Percentiles rank a stretch among this genome's conserved stretches.
phyloP scores from a whole-genome alignment of 1,140 invertebrate genomes.

The Carcinoscorpius rotundicauda region DNA sequence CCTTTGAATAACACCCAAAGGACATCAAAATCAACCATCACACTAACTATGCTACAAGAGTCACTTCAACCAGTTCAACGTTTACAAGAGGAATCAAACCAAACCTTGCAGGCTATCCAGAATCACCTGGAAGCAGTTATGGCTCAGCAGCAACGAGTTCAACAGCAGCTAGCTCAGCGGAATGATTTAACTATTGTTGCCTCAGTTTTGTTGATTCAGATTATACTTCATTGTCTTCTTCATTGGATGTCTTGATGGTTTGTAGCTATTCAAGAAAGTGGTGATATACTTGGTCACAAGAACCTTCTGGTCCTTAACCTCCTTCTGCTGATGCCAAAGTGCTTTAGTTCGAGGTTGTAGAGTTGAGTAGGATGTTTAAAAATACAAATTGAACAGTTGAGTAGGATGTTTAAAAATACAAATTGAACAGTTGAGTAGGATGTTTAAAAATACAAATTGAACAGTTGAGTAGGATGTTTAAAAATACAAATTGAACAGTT shows the following conservation, averaged over 20 bases:
- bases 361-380: too few species aligned
- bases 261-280: background rate
- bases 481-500: too few species aligned
- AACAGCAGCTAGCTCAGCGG: conserved; percentile 8
- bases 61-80: conserved; percentile 10
- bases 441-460: too few species aligned
- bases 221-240: conserved; percentile 17
- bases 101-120: conserved; percentile 10
- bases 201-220: conserved; percentile 11
- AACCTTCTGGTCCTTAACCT: too few species aligned
- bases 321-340: too few species aligned
- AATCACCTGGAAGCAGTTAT: conserved; percentile 15
- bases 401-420: too few species aligned
- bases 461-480: too few species aligned
- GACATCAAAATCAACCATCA: conserved; percentile 3
- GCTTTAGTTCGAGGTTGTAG: too few species aligned
- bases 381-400: too few species aligned
- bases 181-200: conserved; percentile 12
- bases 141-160: conserved; percentile 14
- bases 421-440: too few species aligned
- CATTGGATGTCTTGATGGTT: background rate
- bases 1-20: too few species aligned
- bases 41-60: conserved; percentile 9
- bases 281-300: too few species aligned
- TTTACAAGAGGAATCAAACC: conserved; percentile 13